These are phyloP conservation scores for Remorina albescens DNA, from an alignment of 2,797 vertebrate genomes.

Conservation along the genomic window DNA sequence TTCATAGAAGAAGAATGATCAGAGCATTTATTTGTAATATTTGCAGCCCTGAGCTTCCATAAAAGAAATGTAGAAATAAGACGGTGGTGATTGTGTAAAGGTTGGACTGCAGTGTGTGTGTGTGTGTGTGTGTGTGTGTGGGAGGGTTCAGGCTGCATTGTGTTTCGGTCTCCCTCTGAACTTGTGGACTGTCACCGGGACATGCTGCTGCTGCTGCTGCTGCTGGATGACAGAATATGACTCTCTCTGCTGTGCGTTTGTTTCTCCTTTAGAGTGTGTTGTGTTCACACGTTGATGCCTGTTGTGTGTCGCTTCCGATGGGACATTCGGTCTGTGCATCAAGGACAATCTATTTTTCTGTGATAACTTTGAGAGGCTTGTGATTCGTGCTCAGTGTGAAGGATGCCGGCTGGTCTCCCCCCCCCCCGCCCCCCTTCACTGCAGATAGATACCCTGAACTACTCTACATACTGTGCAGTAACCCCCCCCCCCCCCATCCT, in stretches of 20 bases:
- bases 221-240: constrained; percentile 41
- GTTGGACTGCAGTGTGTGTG: constrained; percentile 44
- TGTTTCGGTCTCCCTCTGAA: constrained; percentile 52
- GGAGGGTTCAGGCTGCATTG: constrained; percentile 46
- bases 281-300: not conserved
- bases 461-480: not conserved
- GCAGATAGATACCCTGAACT: constrained; percentile 55
- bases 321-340: not conserved
- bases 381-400: not conserved
- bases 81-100: constrained; percentile 24
- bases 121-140: constrained; percentile 28
- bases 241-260: too few species aligned
- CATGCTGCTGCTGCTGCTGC: constrained; percentile 53
- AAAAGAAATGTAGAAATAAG: not conserved
- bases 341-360: not conserved
- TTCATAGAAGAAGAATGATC: too few species aligned
- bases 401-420: too few species aligned
- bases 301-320: not conserved
- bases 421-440: too few species aligned
- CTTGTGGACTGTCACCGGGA: constrained; percentile 59
- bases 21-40: not conserved
- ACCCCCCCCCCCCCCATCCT: not conserved
- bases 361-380: constrained; percentile 1
- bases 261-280: not conserved
- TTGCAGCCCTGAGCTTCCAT: constrained; percentile 1